phyloP scores from a whole-genome alignment of 2,888 invertebrate species.

The Tetramorium bicarinatum region DNA sequence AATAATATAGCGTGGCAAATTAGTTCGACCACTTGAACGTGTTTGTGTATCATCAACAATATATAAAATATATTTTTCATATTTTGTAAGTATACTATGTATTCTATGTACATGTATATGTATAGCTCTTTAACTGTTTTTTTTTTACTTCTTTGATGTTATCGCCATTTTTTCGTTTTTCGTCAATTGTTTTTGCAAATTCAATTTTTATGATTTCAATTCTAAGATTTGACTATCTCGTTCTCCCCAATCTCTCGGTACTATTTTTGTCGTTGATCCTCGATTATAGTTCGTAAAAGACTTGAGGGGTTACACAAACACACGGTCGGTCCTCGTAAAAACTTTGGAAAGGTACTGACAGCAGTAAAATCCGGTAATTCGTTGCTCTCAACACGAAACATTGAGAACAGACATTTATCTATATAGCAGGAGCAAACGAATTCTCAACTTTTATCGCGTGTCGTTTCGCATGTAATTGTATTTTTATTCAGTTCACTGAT shows the following conservation, averaged over 20 bases:
- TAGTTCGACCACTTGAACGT: conserved; percentile 6
- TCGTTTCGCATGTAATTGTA: conserved; percentile 5
- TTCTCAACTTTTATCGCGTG: conserved; percentile 22
- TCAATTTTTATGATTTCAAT: background rate
- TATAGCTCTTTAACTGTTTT: background rate
- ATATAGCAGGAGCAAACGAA: background rate
- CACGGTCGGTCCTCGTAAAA: conserved; percentile 75
- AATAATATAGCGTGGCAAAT: conserved; percentile 38
- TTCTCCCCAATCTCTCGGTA: conserved; percentile 24
- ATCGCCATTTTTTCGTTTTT: background rate
- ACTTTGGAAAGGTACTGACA: conserved; percentile 71
- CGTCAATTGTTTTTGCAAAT: background rate
- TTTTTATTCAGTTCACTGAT: background rate
- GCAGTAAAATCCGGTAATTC: conserved; percentile 73
- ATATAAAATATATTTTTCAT: background rate
- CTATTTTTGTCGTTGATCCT: conserved; percentile 19
- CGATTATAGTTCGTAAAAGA: conserved; percentile 38
- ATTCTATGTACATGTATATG: background rate
- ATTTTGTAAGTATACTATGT: background rate
- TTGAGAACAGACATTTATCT: background rate
- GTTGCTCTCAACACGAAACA: conserved; percentile 29
- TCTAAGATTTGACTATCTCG: background rate
- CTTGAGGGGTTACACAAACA: conserved; percentile 23
- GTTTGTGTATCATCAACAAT: background rate
- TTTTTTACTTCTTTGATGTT: background rate